These are phyloP conservation scores for Troides aeacus DNA, from an alignment of 2,888 invertebrate species.

Conservation along the genomic window DNA sequence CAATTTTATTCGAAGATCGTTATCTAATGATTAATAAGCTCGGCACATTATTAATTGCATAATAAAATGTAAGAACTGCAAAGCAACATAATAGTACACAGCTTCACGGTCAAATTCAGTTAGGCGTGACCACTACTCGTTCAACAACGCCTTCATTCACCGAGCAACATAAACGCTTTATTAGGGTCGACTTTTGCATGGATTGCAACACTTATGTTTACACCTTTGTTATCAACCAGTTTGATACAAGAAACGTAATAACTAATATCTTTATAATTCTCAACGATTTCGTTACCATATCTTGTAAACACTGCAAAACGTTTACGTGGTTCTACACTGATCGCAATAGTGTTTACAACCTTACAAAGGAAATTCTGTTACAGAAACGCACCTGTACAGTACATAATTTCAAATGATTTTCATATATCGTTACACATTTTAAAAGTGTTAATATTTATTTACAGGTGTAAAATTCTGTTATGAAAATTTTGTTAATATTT, in stretches of 20 bases:
- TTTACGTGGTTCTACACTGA: no score
- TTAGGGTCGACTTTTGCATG: constrained; percentile 15
- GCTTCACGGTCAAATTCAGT: constrained; percentile 17
- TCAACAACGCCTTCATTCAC: constrained; percentile 19
- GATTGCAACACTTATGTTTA: constrained; percentile 7
- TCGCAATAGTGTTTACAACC: no score
- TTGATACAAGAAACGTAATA: constrained; percentile 14
- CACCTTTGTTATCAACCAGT: constrained; percentile 4
- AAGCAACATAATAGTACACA: background rate
- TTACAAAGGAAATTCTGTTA: no score
- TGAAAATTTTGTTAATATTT: no score
- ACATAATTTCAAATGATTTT: background rate
- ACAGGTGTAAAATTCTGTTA: no score
- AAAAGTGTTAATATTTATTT: no score
- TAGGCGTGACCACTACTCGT: constrained; percentile 3
- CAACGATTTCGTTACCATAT: background rate
- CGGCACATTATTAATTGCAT: constrained; percentile 2
- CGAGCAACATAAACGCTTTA: constrained; percentile 7
- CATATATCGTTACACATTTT: no score
- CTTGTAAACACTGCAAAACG: no score
- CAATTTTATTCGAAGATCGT: constrained; percentile 1
- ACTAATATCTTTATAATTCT: constrained; percentile 7
- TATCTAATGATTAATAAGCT: constrained; percentile 7
- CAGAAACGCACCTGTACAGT: no score
- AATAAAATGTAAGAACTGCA: constrained; percentile 1